Conservation (phyloP, 2,888 invertebrate genomes). For the Thecocarcelia acutangulata region DNA sequence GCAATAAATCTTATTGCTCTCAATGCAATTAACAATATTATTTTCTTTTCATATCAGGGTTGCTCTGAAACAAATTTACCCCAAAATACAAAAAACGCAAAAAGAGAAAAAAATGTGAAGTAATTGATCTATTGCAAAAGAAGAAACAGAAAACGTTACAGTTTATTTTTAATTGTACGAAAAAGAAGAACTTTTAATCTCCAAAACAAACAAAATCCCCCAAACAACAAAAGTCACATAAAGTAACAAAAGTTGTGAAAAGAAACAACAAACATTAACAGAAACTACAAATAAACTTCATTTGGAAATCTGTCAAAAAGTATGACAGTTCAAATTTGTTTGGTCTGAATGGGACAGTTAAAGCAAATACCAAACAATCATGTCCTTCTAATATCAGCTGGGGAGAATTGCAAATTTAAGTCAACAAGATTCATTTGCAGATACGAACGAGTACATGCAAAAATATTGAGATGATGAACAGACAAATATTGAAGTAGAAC, state of each 20-base stretch:
- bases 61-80: background rate
- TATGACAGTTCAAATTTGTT: slow-evolving; percentile 32
- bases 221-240: slow-evolving; percentile 13
- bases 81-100: background rate
- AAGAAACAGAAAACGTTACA: background rate
- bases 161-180: slow-evolving; percentile 9
- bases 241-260: slow-evolving; percentile 20
- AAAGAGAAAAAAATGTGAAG: slow-evolving; percentile 10
- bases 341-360: slow-evolving; percentile 27
- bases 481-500: slow-evolving; percentile 11
- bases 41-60: background rate
- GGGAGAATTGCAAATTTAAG: slow-evolving; percentile 3
- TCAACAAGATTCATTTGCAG: background rate
- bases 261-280: slow-evolving; percentile 11
- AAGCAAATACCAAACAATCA: slow-evolving; percentile 11
- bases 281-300: slow-evolving; percentile 19
- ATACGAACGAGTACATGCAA: no score
- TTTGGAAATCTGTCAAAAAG: slow-evolving; percentile 46
- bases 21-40: slow-evolving; percentile 29
- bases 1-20: slow-evolving; percentile 34
- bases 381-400: background rate
- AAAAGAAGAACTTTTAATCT: slow-evolving; percentile 42
- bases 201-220: slow-evolving; percentile 39
- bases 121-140: slow-evolving; percentile 39
- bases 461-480: slow-evolving; percentile 11